These are phyloP conservation scores for Drosophila insularis DNA, from an alignment of 1,140 invertebrate genomes.

Conservation along the genomic window DNA sequence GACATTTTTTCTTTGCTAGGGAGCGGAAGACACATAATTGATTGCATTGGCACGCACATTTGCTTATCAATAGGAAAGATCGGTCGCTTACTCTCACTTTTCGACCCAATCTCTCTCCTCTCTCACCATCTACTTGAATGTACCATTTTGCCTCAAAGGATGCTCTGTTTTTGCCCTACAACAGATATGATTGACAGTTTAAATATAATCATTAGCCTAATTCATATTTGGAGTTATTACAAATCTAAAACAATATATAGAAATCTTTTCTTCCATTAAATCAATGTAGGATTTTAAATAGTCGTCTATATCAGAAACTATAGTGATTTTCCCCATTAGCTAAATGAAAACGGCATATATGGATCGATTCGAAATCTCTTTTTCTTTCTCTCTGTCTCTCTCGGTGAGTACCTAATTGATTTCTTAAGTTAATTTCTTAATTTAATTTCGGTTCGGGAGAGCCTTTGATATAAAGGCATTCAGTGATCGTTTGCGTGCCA, in stretches of 20 bases:
- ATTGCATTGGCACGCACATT: conserved; percentile 54
- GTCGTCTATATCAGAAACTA: conserved; percentile 23
- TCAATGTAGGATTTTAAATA: conserved; percentile 13
- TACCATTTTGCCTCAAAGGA: not conserved
- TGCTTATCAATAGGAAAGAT: conserved; percentile 53
- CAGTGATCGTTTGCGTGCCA: conserved; percentile 61
- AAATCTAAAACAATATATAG: too few relatives aligned
- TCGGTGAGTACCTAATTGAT: conserved; percentile 43
- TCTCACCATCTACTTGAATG: not conserved
- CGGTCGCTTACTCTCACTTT: conserved; percentile 27
- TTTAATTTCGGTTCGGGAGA: conserved; percentile 39
- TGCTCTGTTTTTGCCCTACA: conserved; percentile 10
- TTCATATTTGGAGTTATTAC: too few relatives aligned
- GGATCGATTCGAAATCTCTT: conserved; percentile 67
- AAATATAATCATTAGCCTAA: too few relatives aligned
- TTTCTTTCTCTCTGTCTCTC: conserved; percentile 35
- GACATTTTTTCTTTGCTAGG: not conserved
- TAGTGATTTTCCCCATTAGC: conserved; percentile 18
- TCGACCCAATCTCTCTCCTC: conserved; percentile 10
- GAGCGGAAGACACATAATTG: conserved; percentile 26
- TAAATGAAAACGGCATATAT: conserved; percentile 72
- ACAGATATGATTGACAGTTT: not conserved
- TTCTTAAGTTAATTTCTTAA: conserved; percentile 27
- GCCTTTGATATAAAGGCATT: conserved; percentile 71
- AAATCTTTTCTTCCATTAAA: not conserved